Conservation (phyloP, 2,888 invertebrate genomes). For the Melinaea marsaeus region DNA sequence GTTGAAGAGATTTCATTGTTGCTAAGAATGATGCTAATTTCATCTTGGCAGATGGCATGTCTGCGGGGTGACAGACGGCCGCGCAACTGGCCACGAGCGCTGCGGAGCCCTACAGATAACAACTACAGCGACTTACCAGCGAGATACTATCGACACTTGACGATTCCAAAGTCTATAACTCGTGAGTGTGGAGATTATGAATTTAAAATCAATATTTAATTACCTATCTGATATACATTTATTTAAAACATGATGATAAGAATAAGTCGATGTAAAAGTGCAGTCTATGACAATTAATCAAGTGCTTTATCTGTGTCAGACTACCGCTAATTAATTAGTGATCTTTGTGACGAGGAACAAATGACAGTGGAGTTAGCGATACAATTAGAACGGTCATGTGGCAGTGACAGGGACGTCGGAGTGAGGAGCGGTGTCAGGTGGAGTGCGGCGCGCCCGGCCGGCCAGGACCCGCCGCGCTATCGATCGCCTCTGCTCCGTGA, state of each 20-base stretch:
- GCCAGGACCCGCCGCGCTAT: constrained; percentile 27
- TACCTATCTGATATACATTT: no score
- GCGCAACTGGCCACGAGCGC: constrained; percentile 7
- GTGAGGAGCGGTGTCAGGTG: constrained; percentile 21
- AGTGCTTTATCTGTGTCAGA: constrained; percentile 25
- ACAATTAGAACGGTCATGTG: constrained; percentile 43
- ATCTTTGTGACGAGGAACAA: constrained; percentile 31
- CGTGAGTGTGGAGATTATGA: no score
- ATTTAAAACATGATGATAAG: constrained; percentile 11
- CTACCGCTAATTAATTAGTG: constrained; percentile 25
- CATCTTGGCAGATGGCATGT: constrained; percentile 57
- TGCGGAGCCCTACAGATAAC: neutral
- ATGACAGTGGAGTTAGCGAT: constrained; percentile 37
- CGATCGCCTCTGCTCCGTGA: constrained; percentile 29
- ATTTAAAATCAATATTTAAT: no score
- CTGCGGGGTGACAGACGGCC: constrained; percentile 31
- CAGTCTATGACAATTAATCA: constrained; percentile 21
- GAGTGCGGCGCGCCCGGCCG: constrained; percentile 2
- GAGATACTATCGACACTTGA: neutral
- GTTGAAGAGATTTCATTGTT: constrained; percentile 42
- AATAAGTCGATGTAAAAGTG: constrained; percentile 8
- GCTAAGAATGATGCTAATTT: constrained; percentile 58
- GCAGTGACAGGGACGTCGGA: constrained; percentile 40
- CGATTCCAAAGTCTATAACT: no score
- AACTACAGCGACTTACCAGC: neutral